Evolutionary conservation across 2,113 vertebrate genomes (phyloP).

Genomic region (Montifringilla adamsi): DNA sequence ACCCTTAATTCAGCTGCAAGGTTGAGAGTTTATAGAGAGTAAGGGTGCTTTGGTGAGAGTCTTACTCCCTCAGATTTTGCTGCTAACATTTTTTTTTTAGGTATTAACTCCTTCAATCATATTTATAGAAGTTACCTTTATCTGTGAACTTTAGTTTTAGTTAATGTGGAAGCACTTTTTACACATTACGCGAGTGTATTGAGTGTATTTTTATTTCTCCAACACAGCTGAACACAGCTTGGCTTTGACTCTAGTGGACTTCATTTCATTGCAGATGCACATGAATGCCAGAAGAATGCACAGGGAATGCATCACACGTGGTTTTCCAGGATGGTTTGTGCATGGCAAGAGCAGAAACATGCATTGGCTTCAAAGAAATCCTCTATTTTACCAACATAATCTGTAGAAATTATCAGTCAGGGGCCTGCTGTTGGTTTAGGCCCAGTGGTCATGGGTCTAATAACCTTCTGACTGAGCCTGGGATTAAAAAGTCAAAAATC

Average conservation of each 20-base stretch:
- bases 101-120: neutral
- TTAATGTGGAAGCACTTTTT: neutral
- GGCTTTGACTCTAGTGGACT: neutral
- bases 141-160: neutral
- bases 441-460: neutral
- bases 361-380: neutral
- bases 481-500: conserved; percentile 50
- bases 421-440: neutral
- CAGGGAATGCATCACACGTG: neutral
- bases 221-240: neutral
- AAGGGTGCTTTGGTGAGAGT: neutral
- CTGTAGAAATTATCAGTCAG: conserved; percentile 2
- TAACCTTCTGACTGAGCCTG: neutral
- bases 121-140: neutral
- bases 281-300: neutral
- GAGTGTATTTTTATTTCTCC: neutral
- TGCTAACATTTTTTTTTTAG: neutral
- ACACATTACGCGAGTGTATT: fast-evolving
- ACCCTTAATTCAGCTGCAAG: neutral
- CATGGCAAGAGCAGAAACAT: neutral
- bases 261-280: neutral
- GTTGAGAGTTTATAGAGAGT: neutral
- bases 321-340: neutral
- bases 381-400: conserved; percentile 32
- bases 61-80: neutral